A percentile compares a stretch with the other conserved stretches of the same genome.
Conservation (phyloP, 2,888 invertebrate genomes). For the Eupithecia exiguata region DNA sequence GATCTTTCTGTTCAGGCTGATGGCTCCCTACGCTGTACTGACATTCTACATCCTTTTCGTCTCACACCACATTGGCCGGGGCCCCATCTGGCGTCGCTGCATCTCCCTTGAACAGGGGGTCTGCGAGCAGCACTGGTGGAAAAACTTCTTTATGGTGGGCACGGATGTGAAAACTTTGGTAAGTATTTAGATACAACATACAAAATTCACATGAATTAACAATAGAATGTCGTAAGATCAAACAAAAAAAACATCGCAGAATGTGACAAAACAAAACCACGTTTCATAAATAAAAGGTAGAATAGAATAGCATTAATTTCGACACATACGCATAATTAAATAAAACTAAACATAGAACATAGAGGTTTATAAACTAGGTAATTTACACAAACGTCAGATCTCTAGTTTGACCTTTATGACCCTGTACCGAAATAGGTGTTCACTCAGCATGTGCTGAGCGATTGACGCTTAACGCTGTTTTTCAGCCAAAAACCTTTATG, state of each 20-base stretch:
- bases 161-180: conserved; percentile 47
- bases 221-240: not conserved
- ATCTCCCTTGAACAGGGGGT: conserved; percentile 35
- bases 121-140: conserved; percentile 52
- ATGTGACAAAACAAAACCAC: not conserved
- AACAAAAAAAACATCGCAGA: not conserved
- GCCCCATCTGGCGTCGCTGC: conserved; percentile 48
- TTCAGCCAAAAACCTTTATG: too few species aligned
- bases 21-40: conserved; percentile 43
- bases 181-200: not conserved
- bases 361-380: too few species aligned
- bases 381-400: too few species aligned
- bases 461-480: too few species aligned
- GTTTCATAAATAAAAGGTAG: too few species aligned
- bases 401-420: too few species aligned
- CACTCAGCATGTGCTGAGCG: too few species aligned
- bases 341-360: too few species aligned
- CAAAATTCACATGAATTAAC: not conserved
- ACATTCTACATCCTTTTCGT: conserved; percentile 44
- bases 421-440: too few species aligned
- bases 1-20: conserved; percentile 40
- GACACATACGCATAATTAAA: too few species aligned
- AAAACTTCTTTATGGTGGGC: conserved; percentile 52
- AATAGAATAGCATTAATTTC: too few species aligned
- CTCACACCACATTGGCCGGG: conserved; percentile 36